A percentile compares a stretch with the other conserved stretches of the same genome.
Conservation (phyloP, 2,888 invertebrate species). For the Hedychridium roseum region DNA sequence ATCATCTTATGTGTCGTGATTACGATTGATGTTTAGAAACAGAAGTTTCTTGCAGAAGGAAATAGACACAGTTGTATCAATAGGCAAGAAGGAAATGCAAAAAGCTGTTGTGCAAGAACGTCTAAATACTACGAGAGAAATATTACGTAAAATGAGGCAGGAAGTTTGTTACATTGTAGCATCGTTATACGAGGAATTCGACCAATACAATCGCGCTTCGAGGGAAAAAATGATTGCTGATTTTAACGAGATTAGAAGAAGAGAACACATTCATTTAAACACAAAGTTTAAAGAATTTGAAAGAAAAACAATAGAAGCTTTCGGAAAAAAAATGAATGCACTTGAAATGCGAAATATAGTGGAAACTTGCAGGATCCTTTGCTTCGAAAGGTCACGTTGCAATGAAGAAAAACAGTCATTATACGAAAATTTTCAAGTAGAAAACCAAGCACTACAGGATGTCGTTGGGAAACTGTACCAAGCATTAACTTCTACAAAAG, state of each 20-base stretch:
- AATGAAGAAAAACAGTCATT: slow-evolving; percentile 34
- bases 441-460: too few relatives aligned
- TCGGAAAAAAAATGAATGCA: slow-evolving; percentile 30
- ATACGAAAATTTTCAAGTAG: slow-evolving; percentile 40
- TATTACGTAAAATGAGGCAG: slow-evolving; percentile 42
- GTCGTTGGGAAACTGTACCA: background rate
- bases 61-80: background rate
- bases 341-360: slow-evolving; percentile 40
- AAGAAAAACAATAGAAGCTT: slow-evolving; percentile 26
- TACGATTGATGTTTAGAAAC: too few relatives aligned
- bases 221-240: slow-evolving; percentile 47
- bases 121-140: slow-evolving; percentile 36
- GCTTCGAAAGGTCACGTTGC: slow-evolving; percentile 42
- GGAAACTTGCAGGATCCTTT: slow-evolving; percentile 38
- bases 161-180: slow-evolving; percentile 40
- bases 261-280: slow-evolving; percentile 33
- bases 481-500: slow-evolving; percentile 2
- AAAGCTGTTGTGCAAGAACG: slow-evolving; percentile 40
- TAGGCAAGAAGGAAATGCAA: slow-evolving; percentile 33
- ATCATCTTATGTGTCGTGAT: too few relatives aligned
- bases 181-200: slow-evolving; percentile 39
- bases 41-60: background rate
- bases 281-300: slow-evolving; percentile 29
- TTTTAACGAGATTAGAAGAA: slow-evolving; percentile 47
- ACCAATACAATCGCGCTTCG: slow-evolving; percentile 32